Evolutionary conservation across 2,797 vertebrate genomes (phyloP).

Genomic region (Lepus townsendii): DNA sequence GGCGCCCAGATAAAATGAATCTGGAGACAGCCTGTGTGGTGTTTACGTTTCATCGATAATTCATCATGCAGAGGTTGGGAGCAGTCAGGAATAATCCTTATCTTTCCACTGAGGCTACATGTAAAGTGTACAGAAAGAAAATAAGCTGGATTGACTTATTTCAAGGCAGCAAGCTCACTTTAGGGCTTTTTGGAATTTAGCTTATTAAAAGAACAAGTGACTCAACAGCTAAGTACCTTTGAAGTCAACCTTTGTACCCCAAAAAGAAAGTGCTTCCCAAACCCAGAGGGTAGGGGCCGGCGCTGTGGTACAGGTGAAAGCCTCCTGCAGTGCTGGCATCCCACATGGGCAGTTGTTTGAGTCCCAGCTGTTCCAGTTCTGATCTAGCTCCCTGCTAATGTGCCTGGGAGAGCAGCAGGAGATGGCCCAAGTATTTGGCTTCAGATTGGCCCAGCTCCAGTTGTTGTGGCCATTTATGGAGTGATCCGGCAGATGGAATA

Average conservation of each 20-base stretch:
- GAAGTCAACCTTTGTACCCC: conserved; percentile 32
- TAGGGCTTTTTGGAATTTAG: conserved; percentile 60
- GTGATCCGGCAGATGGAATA: no score
- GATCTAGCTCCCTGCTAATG: no score
- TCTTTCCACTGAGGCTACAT: background rate
- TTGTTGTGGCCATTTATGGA: no score
- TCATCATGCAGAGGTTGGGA: background rate
- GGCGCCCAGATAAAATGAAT: background rate
- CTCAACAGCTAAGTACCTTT: background rate
- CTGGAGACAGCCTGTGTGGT: background rate
- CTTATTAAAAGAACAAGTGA: conserved; percentile 64
- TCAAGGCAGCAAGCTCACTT: background rate
- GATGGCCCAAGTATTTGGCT: no score
- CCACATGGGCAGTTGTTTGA: no score
- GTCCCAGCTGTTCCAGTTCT: no score
- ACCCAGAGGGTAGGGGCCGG: background rate
- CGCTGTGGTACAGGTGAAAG: no score
- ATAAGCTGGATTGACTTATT: background rate
- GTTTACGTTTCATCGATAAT: conserved; percentile 25
- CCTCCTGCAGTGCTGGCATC: no score
- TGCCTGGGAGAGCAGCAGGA: no score
- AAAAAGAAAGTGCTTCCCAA: conserved; percentile 57
- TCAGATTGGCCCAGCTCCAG: no score
- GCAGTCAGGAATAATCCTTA: background rate
- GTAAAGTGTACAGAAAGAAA: background rate